Evolutionary conservation across 1,140 invertebrate genomes (phyloP), one percentile per base, ranked within the genome.

Genomic region (Drosophila sp.): DNA sequence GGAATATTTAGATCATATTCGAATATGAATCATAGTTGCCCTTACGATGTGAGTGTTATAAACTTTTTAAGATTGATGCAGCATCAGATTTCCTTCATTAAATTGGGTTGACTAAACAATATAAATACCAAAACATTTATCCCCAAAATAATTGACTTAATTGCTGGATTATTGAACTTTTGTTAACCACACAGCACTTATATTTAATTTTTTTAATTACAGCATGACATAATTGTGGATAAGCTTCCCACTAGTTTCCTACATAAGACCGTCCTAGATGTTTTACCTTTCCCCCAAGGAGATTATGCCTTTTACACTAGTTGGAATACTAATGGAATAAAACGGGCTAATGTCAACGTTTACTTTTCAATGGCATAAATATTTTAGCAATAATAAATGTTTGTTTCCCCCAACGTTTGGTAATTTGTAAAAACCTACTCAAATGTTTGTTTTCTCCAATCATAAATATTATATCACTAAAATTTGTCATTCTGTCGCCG

Each of bases 201-300:
- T 35, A 35, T 35, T 35, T 17, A 41, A n/a, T 4, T 41, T n/a
- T 17, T 47, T 8, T 25, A 8, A 47, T 47, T 47, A 3, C 40
- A 74, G 72, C 61, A 74, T 10, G 72, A 74, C 17, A 1, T 74
- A 4, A 4, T 40, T 7, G 1, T 74, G 17, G 70, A 74, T 0
- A 66, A 66, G 35, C 33, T 74, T 0, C 70, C 72, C 2, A 35
- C 35, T 7, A 3, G 23, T 6, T 72, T 29, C 41, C 2, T 66
- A 11, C 29, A 63, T 17, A 8, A 11, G 17, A 54, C 58, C 0
- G 33, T 74, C 5, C 41, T 38, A 27, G 35, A 66, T 8, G 25
- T 66, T 10, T 25, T 74, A 17, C 70, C 56, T 1, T 11, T 74
- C 25, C 72, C 72, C 0, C 10, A 44, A 0, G 72, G 72, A 0